Base-by-base conservation (phyloP, 1,140 invertebrate genomes). In the Mizuhopecten yessoensis region DNA sequence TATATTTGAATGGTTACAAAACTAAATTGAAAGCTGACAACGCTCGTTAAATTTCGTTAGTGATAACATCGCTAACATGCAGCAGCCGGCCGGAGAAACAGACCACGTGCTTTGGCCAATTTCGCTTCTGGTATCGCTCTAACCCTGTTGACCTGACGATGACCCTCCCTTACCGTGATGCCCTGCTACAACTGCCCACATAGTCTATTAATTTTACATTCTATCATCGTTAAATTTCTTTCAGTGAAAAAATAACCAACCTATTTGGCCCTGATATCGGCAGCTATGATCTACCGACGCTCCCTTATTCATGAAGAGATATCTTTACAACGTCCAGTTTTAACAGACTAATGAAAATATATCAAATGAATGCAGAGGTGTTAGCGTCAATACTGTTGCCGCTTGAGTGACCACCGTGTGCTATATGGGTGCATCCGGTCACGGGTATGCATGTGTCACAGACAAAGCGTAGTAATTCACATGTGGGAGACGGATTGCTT, bases 131-230 rank as follows among this genome's bases (percentile, higher is more conserved):
- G 57, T 75, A n/a, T 75, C 57, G 57, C 5, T n/a, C 23, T 75
- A 29, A 75, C 57, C 23, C 23, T 75, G 57, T 75, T 75, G 57
- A 75, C 57, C 57, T 75, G 23, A 13, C 23, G 57, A 7, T 75
- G 57, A 75, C 57, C 57, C 57, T 29, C 57, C n/a, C 57, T 75
- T 75, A 29, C 57, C 57, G 57, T 75, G 57, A n/a, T 75, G n/a
- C 57, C 0, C 23, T 75, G 57, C 23, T 75, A 75, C 57, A 75
- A 75, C 57, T 75, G 57, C n/a, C 17, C 57, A 29, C 57, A 75
- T 17, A 75, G 23, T 75, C 57, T 75, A 75, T 75, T 75, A 75
- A 75, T 75, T 75, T 75, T 75, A 75, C 57, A 75, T 75, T 75
- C n/a, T 29, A 75, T 75, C n/a, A 75, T 75, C 15, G 23, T 75